Percentiles rank a stretch among this genome's conserved stretches.
phyloP scores from a whole-genome alignment of 2,113 vertebrate genomes.

The Varanus salvator region DNA sequence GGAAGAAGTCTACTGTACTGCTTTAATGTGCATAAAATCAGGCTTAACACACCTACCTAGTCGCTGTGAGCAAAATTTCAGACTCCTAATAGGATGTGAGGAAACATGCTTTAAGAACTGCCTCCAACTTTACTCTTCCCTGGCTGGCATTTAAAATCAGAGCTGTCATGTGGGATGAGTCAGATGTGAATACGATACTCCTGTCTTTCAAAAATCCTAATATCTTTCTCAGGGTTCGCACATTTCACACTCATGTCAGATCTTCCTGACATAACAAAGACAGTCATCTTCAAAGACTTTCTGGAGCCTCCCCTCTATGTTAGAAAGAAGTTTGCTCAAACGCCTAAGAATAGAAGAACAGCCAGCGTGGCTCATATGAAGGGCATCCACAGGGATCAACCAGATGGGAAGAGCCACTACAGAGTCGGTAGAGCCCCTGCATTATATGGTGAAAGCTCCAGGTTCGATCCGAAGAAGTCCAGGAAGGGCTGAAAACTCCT shows the following conservation, averaged over 20 bases:
- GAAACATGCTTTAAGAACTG: background rate
- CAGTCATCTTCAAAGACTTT: background rate
- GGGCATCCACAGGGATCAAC: no score
- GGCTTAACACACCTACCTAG: background rate
- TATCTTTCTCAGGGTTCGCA: background rate
- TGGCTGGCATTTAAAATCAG: background rate
- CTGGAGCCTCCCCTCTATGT: background rate
- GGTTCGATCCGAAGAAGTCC: no score
- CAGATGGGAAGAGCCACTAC: no score
- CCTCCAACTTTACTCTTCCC: background rate
- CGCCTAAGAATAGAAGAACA: background rate
- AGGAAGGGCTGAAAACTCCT: no score
- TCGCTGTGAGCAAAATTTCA: background rate
- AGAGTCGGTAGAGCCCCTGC: no score
- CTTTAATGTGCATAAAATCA: background rate
- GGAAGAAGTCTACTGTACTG: background rate
- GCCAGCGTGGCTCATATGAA: no score
- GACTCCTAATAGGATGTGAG: background rate
- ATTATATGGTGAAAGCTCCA: no score
- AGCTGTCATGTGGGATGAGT: no score
- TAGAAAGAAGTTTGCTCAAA: background rate
- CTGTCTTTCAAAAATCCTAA: background rate
- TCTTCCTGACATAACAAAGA: background rate
- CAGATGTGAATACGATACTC: background rate
- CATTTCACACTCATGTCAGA: background rate